phyloP scores from a whole-genome alignment of 2,888 invertebrate species.

The Amblyjoppa proteus region DNA sequence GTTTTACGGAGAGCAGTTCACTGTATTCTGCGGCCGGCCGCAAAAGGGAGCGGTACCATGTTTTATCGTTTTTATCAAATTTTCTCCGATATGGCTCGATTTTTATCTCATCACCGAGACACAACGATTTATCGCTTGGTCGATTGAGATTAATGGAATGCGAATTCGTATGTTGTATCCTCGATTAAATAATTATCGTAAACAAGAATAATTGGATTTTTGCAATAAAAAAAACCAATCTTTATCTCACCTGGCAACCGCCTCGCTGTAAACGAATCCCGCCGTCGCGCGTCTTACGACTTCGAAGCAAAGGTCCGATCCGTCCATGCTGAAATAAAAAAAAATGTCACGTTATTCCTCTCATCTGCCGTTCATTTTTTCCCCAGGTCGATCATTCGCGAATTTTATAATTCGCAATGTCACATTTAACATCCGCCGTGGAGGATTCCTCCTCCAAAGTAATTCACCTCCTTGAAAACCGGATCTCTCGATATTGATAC shows the following conservation, averaged over 20 bases:
- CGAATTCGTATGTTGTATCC: neutral
- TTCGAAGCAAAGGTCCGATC: conserved; percentile 99
- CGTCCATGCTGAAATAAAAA: conserved; percentile 93
- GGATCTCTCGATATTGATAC: conserved; percentile 1
- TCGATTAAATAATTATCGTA: neutral
- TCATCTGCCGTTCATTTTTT: neutral
- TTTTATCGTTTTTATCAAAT: neutral
- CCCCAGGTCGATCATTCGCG: neutral
- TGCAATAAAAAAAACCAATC: neutral
- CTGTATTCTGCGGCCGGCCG: neutral
- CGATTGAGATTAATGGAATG: neutral
- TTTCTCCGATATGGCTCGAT: neutral
- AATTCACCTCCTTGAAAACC: neutral
- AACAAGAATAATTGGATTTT: neutral
- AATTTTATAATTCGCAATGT: neutral
- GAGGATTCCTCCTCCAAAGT: neutral
- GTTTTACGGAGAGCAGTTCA: neutral
- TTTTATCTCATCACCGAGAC: neutral
- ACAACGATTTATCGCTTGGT: neutral
- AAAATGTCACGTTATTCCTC: neutral
- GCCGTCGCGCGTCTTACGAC: conserved; percentile 97
- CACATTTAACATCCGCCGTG: neutral
- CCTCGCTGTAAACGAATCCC: conserved; percentile 99
- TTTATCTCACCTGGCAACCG: conserved; percentile 95
- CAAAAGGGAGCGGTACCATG: neutral